Evolutionary conservation across 2,888 invertebrate genomes (phyloP), one percentile per base, ranked within the genome.

Genomic region (Corythucha ciliata): DNA sequence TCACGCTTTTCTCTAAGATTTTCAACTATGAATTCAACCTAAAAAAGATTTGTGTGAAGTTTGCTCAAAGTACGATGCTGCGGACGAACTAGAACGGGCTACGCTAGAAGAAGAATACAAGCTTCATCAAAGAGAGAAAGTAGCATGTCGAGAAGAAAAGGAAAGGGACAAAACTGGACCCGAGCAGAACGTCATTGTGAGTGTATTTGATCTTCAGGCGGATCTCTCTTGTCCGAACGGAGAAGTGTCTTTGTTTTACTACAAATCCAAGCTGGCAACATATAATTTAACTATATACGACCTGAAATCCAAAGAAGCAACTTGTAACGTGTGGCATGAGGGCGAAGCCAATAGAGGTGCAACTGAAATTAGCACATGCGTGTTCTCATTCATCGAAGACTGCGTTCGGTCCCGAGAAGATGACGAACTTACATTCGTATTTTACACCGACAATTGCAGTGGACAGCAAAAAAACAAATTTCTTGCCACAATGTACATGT

Each of bases 31-130:
- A 29, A 10, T 62, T 29, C 44, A 36, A 32, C 58, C 58, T 7
- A 61, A 58, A 39, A 63, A 63, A 57, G 63, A 65, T 54, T 60
- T 59, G 24, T 66, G 64, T 44, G 63, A 64, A 50, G 55, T 54
- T 10, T 60, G 60, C 49, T 57, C 53, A 27, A 37, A 57, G 6
- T 63, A 58, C 48, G 51, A 62, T 51, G 61, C 62, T 57, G 58
- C 63, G 41, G 49, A 47, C 20, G 59, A 54, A n/a, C 52, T 61
- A 54, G 58, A 55, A 45, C 56, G 59, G 37, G 51, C 47, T 26
- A 42, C 57, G 47, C 46, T 61, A 48, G 47, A 58, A 53, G 50
- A 49, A 27, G 53, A 46, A 5, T 63, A 60, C 54, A 56, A 63
- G 21, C 16, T 32, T n/a, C 61, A 63, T 33, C 18, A 57, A 21